Evolutionary conservation across 2,888 invertebrate genomes (phyloP).

Genomic region (Leptarthrus brevirostris): DNA sequence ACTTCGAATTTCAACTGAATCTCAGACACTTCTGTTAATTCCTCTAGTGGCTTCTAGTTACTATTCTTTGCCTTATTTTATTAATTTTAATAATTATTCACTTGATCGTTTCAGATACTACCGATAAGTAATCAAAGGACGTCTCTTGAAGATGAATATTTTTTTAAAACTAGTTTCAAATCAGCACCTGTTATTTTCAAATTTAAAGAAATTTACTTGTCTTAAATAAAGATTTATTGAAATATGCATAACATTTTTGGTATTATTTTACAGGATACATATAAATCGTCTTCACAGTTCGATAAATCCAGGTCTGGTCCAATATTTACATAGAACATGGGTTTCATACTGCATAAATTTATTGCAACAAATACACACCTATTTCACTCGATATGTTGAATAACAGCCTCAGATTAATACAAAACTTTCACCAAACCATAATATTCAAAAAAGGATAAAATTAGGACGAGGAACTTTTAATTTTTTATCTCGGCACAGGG

Average conservation of each 20-base stretch:
- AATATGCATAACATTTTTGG: not conserved
- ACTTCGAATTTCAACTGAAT: conserved; percentile 29
- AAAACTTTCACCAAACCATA: no score
- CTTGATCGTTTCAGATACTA: conserved; percentile 45
- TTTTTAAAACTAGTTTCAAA: not conserved
- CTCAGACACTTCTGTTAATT: conserved; percentile 34
- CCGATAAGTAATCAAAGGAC: conserved; percentile 30
- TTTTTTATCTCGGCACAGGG: no score
- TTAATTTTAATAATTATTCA: conserved; percentile 35
- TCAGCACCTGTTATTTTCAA: not conserved
- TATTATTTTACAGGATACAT: not conserved
- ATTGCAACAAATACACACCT: no score
- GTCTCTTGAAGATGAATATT: not conserved
- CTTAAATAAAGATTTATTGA: not conserved
- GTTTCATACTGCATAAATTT: no score
- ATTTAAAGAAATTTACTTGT: conserved; percentile 15
- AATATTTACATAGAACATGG: no score
- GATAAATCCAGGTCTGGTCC: no score
- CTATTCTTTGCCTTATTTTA: conserved; percentile 3
- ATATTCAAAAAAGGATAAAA: no score
- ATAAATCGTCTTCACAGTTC: no score
- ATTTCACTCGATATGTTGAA: no score
- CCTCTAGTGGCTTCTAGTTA: conserved; percentile 10
- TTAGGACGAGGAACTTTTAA: no score
- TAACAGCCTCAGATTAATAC: no score